A percentile compares a stretch with the other conserved stretches of the same genome.
Conservation (phyloP, 1,140 invertebrate species). For the Neodiprion fabricii region DNA sequence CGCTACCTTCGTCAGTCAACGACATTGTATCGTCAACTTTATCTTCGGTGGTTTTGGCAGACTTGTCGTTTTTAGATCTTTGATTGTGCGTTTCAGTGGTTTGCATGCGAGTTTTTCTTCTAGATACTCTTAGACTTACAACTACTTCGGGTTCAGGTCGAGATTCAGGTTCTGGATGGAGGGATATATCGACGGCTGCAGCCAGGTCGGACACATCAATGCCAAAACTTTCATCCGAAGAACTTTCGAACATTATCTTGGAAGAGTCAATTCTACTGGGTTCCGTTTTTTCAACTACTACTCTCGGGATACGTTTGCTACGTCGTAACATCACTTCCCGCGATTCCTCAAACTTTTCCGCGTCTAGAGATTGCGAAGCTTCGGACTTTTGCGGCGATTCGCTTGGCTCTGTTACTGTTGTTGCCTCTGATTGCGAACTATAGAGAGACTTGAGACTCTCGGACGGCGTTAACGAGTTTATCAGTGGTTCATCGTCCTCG, state of each 20-base stretch:
- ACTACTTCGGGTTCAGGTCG: constrained; percentile 23
- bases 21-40: constrained; percentile 25
- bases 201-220: constrained; percentile 47
- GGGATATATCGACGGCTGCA: constrained; percentile 47
- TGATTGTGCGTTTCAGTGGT: constrained; percentile 1
- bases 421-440: background rate
- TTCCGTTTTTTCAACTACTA: constrained; percentile 46
- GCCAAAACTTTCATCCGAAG: constrained; percentile 54
- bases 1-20: constrained; percentile 36
- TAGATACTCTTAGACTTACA: constrained; percentile 23
- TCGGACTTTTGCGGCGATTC: background rate
- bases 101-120: constrained; percentile 10
- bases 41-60: constrained; percentile 12
- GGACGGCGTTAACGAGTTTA: constrained; percentile 7
- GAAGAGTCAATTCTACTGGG: constrained; percentile 40
- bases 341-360: background rate
- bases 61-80: constrained; percentile 16
- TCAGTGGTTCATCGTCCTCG: constrained; percentile 37
- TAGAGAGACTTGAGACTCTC: background rate
- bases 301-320: constrained; percentile 29
- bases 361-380: background rate
- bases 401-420: background rate
- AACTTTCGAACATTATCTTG: constrained; percentile 48
- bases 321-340: background rate
- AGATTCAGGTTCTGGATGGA: constrained; percentile 38